Conservation (phyloP, 37 sponge, comb jelly and placozoan species). For the Diacarnus erythraeanus region DNA sequence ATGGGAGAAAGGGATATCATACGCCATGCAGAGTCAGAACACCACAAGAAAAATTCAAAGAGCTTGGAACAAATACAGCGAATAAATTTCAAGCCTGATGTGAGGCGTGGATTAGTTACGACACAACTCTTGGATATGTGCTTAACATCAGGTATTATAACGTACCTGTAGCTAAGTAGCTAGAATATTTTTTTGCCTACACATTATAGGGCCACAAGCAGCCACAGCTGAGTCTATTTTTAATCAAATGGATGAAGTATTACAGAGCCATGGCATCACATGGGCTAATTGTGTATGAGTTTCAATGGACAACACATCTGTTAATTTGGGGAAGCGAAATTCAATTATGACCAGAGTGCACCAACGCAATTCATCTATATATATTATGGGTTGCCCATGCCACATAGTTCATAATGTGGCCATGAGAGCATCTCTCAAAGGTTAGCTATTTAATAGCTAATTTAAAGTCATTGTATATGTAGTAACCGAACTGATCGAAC, state of each 20-base stretch:
- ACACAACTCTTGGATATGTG: conserved; percentile 67
- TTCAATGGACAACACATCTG: conserved; percentile 69
- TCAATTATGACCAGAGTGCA: too few relatives aligned
- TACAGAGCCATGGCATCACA: conserved; percentile 8
- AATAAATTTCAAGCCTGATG: conserved; percentile 41
- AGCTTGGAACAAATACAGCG: conserved; percentile 68
- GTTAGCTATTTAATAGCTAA: too few relatives aligned
- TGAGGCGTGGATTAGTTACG: neutral
- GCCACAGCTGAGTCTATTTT: conserved; percentile 52
- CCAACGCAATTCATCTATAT: too few relatives aligned
- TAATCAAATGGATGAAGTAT: conserved; percentile 42
- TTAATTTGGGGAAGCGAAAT: conserved; percentile 64
- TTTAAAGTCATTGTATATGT: too few relatives aligned
- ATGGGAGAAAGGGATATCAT: conserved; percentile 50
- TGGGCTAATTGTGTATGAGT: conserved; percentile 58
- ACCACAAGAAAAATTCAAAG: conserved; percentile 52
- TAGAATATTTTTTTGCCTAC: too few relatives aligned
- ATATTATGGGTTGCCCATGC: too few relatives aligned
- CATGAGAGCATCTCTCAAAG: conserved; percentile 27
- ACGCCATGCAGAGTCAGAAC: conserved; percentile 26
- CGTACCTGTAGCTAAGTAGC: too few relatives aligned
- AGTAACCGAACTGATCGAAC: too few relatives aligned
- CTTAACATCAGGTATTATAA: too few relatives aligned
- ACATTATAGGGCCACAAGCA: conserved; percentile 16
- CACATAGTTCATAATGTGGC: conserved; percentile 48